Evolutionary conservation across 2,113 vertebrate genomes (phyloP).

Genomic region (Benitochromis conjunctus): DNA sequence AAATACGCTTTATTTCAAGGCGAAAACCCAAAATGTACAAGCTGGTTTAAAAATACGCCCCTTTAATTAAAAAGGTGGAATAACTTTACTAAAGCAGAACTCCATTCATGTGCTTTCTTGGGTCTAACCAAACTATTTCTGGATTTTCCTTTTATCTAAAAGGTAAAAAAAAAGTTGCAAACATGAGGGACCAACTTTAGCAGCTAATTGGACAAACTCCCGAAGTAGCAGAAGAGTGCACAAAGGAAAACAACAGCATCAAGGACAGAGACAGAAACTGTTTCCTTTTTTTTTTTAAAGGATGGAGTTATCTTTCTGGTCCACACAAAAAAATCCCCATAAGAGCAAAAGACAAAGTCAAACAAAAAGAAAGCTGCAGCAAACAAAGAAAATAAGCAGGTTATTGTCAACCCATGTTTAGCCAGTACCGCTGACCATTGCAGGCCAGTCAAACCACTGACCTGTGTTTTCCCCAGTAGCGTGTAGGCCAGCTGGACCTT

Average conservation of each 20-base stretch:
- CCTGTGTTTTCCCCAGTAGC: conserved; percentile 97
- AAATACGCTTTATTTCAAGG: not conserved
- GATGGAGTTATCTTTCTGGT: not conserved
- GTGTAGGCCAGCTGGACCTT: conserved; percentile 96
- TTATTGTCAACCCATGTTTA: not conserved
- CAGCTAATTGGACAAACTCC: not conserved
- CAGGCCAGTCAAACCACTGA: conserved; percentile 53
- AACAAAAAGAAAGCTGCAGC: not conserved
- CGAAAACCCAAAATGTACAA: not conserved
- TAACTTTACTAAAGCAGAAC: not conserved
- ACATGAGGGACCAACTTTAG: not conserved
- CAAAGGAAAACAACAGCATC: not conserved
- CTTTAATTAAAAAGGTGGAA: not conserved
- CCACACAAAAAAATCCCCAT: not conserved
- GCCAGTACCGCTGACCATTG: not conserved
- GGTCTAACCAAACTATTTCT: not conserved
- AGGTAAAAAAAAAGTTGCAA: not conserved
- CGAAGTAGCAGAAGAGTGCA: not conserved
- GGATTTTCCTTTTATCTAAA: not conserved
- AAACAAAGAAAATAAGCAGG: not conserved
- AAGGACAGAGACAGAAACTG: not conserved
- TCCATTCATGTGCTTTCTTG: not conserved
- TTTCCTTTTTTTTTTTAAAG: not conserved
- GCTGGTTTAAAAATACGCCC: not conserved
- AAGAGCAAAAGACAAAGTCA: not conserved